Conservation (phyloP, 2,797 vertebrate genomes). For the Ceyx erithaca region DNA sequence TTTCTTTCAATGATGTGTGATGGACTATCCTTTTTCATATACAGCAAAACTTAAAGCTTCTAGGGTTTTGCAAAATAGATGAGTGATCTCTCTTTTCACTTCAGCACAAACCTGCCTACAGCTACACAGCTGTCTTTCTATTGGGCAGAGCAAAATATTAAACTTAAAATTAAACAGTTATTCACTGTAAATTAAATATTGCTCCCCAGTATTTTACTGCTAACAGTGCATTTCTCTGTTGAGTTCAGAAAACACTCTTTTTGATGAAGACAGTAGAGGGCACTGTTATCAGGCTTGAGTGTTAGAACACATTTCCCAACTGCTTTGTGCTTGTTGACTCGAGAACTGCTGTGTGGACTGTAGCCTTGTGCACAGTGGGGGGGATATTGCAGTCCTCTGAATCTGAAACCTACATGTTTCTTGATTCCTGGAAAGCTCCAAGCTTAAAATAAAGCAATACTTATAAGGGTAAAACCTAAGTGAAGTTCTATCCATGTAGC, state of each 20-base stretch:
- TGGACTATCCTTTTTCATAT: not conserved
- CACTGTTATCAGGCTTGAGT: constrained; percentile 28
- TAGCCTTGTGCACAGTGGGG: not conserved
- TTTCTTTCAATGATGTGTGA: not conserved
- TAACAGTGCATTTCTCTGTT: not conserved
- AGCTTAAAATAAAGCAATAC: not conserved
- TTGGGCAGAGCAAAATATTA: not conserved
- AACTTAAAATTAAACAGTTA: not conserved
- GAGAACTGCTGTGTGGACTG: not conserved
- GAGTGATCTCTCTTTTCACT: not conserved
- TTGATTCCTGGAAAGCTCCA: not conserved
- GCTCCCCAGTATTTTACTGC: not conserved
- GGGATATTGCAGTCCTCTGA: not conserved
- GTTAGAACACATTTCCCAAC: not conserved
- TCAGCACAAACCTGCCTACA: not conserved
- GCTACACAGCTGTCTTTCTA: not conserved
- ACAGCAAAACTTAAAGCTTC: not conserved
- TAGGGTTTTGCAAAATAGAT: not conserved
- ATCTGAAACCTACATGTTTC: not conserved
- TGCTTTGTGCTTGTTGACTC: not conserved
- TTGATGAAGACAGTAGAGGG: constrained; percentile 61
- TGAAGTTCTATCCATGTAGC: not conserved
- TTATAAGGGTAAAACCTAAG: not conserved
- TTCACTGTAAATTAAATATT: not conserved
- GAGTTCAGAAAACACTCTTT: not conserved